A percentile compares a stretch with the other conserved stretches of the same genome.
These are phyloP conservation scores for Elgaria multicarinata DNA, from an alignment of 2,113 vertebrate species.

Conservation along the genomic window DNA sequence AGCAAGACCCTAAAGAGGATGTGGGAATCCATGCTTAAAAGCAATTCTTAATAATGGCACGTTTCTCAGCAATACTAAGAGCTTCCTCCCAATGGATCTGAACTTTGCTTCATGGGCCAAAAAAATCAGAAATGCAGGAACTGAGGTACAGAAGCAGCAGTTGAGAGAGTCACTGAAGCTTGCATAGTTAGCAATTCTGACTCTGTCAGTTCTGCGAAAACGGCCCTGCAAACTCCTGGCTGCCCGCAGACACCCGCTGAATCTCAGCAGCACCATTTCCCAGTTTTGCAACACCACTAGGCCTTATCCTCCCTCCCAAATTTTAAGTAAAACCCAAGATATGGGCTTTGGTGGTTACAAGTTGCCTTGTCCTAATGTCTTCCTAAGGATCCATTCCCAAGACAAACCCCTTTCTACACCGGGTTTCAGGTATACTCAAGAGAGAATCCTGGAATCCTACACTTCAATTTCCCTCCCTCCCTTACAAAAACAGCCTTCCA, in stretches of 20 bases:
- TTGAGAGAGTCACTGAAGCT: not conserved
- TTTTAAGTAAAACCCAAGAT: not conserved
- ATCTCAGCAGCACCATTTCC: not conserved
- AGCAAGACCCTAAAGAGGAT: not conserved
- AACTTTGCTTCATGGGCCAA: constrained; percentile 1
- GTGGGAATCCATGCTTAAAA: not conserved
- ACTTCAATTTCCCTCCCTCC: not conserved
- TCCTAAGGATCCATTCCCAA: not conserved
- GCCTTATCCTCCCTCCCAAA: not conserved
- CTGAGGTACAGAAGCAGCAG: not conserved
- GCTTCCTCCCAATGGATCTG: not conserved
- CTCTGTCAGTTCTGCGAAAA: not conserved
- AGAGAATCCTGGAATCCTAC: not conserved
- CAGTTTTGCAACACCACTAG: not conserved
- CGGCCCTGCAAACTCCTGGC: not conserved
- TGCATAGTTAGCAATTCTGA: not conserved
- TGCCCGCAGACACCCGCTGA: not conserved
- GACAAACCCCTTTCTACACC: too few species aligned
- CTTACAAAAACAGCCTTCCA: not conserved
- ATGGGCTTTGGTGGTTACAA: not conserved
- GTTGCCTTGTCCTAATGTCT: too few species aligned
- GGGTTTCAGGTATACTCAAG: not conserved
- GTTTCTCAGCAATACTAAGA: not conserved
- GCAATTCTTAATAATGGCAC: constrained; percentile 9
- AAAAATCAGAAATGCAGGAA: constrained; percentile 12